phyloP scores from a whole-genome alignment of 1,140 invertebrate genomes.

The Telenomus remus region DNA sequence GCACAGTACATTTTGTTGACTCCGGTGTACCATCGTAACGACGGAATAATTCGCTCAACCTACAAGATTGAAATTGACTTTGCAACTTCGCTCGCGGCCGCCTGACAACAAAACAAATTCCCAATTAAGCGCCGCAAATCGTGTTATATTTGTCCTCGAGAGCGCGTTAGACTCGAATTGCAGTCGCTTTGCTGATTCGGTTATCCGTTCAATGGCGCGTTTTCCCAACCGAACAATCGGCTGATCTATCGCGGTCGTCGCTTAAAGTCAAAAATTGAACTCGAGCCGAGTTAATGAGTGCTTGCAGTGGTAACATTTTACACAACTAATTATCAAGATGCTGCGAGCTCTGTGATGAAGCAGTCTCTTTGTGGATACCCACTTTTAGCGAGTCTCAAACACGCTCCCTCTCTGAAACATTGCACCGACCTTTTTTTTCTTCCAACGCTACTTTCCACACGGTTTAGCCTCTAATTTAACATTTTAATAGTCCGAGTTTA shows the following conservation, averaged over 20 bases:
- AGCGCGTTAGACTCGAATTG: conserved; percentile 25
- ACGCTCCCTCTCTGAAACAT: conserved; percentile 11
- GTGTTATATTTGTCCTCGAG: conserved; percentile 19
- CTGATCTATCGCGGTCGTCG: background rate
- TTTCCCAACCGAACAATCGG: background rate
- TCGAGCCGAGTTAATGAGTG: conserved; percentile 8
- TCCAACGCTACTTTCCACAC: conserved; percentile 8
- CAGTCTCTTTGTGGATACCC: conserved; percentile 31
- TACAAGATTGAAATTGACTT: conserved; percentile 30
- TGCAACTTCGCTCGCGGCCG: conserved; percentile 9
- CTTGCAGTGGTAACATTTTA: conserved; percentile 23
- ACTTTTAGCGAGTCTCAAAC: conserved; percentile 28
- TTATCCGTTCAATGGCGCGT: background rate
- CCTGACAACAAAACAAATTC: conserved; percentile 9
- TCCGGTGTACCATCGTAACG: conserved; percentile 15
- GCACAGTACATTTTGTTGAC: conserved; percentile 14
- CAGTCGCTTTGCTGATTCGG: conserved; percentile 5
- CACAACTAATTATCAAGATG: conserved; percentile 40
- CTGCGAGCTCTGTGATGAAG: conserved; percentile 19
- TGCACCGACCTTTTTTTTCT: conserved; percentile 2
- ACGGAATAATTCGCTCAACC: conserved; percentile 33
- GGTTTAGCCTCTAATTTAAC: too few relatives aligned
- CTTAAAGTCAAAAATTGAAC: conserved; percentile 25
- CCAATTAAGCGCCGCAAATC: conserved; percentile 31
- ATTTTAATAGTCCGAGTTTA: conserved; percentile 9